phyloP scores from a whole-genome alignment of 1,140 invertebrate genomes.

The Dendroctonus ponderosae region DNA sequence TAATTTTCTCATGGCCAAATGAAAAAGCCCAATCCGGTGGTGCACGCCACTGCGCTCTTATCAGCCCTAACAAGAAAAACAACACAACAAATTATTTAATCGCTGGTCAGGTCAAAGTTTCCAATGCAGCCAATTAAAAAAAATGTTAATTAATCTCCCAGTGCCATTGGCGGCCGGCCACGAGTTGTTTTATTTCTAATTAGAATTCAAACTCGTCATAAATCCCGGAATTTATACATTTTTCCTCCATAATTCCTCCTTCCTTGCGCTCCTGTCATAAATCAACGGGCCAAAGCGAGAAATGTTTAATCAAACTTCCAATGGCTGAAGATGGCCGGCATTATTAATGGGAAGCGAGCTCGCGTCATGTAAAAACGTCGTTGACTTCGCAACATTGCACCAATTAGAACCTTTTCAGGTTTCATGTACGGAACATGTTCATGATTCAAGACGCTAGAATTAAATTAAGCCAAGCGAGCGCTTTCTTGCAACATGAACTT shows the following conservation, averaged over 20 bases:
- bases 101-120: too few species aligned
- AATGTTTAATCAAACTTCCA: slow-evolving; percentile 22
- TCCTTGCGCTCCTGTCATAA: slow-evolving; percentile 13
- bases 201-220: slow-evolving; percentile 16
- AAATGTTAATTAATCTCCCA: slow-evolving; percentile 7
- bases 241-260: slow-evolving; percentile 20
- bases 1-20: background rate
- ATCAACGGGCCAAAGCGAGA: slow-evolving; percentile 17
- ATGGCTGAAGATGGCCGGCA: slow-evolving; percentile 6
- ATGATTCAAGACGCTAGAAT: too few species aligned
- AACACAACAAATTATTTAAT: too few species aligned
- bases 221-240: slow-evolving; percentile 22
- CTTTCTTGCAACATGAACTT: too few species aligned
- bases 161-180: slow-evolving; percentile 7
- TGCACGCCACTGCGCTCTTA: background rate
- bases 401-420: too few species aligned
- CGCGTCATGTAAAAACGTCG: too few species aligned
- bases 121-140: background rate
- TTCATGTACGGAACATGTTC: too few species aligned
- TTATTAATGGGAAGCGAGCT: background rate
- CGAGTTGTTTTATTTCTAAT: slow-evolving; percentile 19
- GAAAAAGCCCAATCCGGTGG: background rate
- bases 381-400: too few species aligned
- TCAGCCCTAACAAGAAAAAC: too few species aligned
- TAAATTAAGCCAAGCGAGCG: too few species aligned